phyloP scores from a whole-genome alignment of 2,888 invertebrate species.

The Chironomus riparius region DNA sequence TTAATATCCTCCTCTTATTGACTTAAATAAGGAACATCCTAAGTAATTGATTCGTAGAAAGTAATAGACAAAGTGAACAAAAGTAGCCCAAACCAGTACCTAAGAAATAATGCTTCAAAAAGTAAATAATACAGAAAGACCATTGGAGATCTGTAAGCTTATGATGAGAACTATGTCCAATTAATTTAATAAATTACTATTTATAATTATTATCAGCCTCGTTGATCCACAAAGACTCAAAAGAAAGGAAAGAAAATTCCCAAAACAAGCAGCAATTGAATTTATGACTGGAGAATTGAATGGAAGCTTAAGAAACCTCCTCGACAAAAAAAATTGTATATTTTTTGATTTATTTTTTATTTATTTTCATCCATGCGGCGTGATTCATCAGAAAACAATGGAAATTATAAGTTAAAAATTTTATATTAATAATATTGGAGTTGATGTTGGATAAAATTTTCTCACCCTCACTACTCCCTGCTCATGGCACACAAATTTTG shows the following conservation, averaged over 20 bases:
- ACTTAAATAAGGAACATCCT: no score
- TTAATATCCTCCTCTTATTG: no score
- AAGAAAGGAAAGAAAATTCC: background rate
- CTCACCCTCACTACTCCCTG: background rate
- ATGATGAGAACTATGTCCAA: conserved; percentile 25
- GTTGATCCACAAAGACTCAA: background rate
- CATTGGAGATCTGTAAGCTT: background rate
- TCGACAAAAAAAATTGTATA: background rate
- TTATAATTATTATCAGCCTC: background rate
- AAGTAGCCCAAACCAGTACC: no score
- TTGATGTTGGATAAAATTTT: background rate
- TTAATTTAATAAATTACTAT: background rate
- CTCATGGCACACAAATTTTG: background rate
- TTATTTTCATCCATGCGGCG: conserved; percentile 7
- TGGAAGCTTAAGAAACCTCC: no score
- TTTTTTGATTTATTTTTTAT: conserved; percentile 3
- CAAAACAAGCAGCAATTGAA: no score
- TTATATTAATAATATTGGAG: conserved; percentile 17
- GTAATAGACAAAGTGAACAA: no score
- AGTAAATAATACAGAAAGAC: background rate
- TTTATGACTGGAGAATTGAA: no score
- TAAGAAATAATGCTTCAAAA: no score
- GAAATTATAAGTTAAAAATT: conserved; percentile 10
- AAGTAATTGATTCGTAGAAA: no score
- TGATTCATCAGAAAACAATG: background rate